A percentile compares a stretch with the other conserved stretches of the same genome.
Evolutionary conservation across 2,797 vertebrate species (phyloP).

Genomic region (Sebastes hopkinsi): DNA sequence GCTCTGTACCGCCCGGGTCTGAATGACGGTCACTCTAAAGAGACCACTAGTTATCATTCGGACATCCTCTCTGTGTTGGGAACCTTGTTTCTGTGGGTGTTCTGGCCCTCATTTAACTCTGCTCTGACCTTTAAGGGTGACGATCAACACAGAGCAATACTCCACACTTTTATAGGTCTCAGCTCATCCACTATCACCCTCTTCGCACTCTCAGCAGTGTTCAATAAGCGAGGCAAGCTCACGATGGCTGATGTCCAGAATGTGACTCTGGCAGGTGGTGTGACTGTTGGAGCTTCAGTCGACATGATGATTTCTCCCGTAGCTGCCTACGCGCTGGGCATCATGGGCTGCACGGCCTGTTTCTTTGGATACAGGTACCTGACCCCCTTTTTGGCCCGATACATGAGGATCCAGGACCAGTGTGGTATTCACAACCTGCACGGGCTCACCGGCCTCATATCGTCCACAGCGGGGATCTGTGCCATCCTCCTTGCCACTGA

Average conservation of each 20-base stretch:
- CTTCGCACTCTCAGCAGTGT: slow-evolving; percentile 78
- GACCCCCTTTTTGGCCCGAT: slow-evolving; percentile 73
- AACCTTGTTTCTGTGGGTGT: slow-evolving; percentile 86
- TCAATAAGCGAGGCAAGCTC: slow-evolving; percentile 81
- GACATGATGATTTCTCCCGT: slow-evolving; percentile 82
- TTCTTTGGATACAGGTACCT: slow-evolving; percentile 83
- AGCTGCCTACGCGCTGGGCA: slow-evolving; percentile 77
- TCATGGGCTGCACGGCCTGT: slow-evolving; percentile 77
- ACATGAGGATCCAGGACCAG: slow-evolving; percentile 79
- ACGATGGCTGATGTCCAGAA: slow-evolving; percentile 86
- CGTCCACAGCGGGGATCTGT: slow-evolving; percentile 72
- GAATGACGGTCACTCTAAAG: slow-evolving; percentile 70
- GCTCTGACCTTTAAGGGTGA: slow-evolving; percentile 78
- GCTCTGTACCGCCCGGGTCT: slow-evolving; percentile 70
- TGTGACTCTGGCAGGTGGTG: slow-evolving; percentile 84
- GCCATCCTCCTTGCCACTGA: slow-evolving; percentile 65
- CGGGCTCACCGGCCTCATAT: slow-evolving; percentile 83
- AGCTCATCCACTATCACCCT: slow-evolving; percentile 80
- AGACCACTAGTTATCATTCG: slow-evolving; percentile 74
- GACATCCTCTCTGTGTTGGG: slow-evolving; percentile 84
- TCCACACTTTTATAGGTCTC: slow-evolving; percentile 85
- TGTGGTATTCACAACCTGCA: slow-evolving; percentile 88
- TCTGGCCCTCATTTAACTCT: slow-evolving; percentile 88
- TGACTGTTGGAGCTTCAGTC: slow-evolving; percentile 82
- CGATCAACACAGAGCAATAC: slow-evolving; percentile 81